Base-by-base conservation (phyloP, 2,888 invertebrate species). In the Andrena flavipes region DNA sequence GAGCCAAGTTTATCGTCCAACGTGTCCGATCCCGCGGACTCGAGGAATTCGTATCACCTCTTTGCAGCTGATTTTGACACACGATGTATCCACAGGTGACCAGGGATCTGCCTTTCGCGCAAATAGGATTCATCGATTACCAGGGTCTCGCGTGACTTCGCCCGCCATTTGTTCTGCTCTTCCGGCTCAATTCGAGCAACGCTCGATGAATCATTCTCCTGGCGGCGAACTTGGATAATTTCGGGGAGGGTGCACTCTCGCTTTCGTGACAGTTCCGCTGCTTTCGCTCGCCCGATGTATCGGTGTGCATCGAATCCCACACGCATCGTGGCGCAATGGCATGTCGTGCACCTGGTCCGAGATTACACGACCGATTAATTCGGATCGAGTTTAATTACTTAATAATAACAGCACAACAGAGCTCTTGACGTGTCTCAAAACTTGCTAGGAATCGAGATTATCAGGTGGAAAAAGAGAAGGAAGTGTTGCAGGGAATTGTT, bases 31-130 rank as follows among this genome's bases (percentile, higher is more conserved):
- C 20, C 35, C 0, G 6, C 2, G 1, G 63, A 8, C 62, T 42
- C 35, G 7, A 10, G 23, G 4, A n/a, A 20, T 29, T 20, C n/a
- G 56, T n/a, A 42, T 59, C 29, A 30, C 16, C 26, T 16, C 10
- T 56, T 42, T 26, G 59, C 23, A 16, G 16, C n/a, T 33, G 51
- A 63, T 68, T 74, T 68, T 13, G 56, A 63, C 26, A 26, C 48
- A 48, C 68, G 49, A 23, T 73, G 65, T 70, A 67, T 68, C 70
- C 65, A 80, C 76, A 76, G 63, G 63, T 80, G 63, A 69, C 72
- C 23, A 49, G 60, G 29, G 48, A 49, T 70, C 20, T 81, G 60
- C 26, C 13, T 59, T n/a, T 54, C 54, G 30, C 48, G 51, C 33
- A 20, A 29, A 29, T n/a, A 20, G 20, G 51, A 59, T 67, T 70